A percentile compares a stretch with the other conserved stretches of the same genome.
phyloP scores from a whole-genome alignment of 1,140 invertebrate species.

The Melitaea cinxia region DNA sequence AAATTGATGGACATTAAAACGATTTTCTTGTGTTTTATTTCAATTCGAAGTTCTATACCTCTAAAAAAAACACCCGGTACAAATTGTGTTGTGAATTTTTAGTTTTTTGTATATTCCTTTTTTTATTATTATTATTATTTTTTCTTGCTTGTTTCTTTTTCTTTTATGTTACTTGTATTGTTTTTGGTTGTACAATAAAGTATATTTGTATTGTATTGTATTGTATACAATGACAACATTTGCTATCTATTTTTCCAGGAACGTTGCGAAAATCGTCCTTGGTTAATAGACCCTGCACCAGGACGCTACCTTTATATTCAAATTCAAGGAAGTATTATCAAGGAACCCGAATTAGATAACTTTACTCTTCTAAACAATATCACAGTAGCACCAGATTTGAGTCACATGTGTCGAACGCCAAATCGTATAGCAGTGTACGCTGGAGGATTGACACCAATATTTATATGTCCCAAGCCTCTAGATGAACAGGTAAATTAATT shows the following conservation, averaged over 20 bases:
- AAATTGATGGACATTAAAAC: too few species aligned
- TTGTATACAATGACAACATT: too few species aligned
- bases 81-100: too few species aligned
- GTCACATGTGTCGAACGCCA: conserved; percentile 84
- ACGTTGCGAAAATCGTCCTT: conserved; percentile 88
- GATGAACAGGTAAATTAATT: conserved; percentile 69
- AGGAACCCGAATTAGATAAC: conserved; percentile 78
- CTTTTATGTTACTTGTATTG: too few species aligned
- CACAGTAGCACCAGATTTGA: conserved; percentile 76
- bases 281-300: conserved; percentile 89
- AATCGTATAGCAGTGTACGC: conserved; percentile 89
- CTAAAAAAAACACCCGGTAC: too few species aligned
- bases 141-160: too few species aligned
- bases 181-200: too few species aligned
- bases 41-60: too few species aligned
- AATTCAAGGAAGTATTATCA: conserved; percentile 84
- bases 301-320: conserved; percentile 87
- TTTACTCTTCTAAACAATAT: conserved; percentile 77
- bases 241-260: conserved; percentile 79
- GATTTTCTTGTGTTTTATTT: too few species aligned
- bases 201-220: too few species aligned
- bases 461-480: conserved; percentile 87
- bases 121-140: too few species aligned
- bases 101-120: too few species aligned
- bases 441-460: conserved; percentile 83